phyloP scores from a whole-genome alignment of 2,113 vertebrate genomes.

The Ovis canadensis region DNA sequence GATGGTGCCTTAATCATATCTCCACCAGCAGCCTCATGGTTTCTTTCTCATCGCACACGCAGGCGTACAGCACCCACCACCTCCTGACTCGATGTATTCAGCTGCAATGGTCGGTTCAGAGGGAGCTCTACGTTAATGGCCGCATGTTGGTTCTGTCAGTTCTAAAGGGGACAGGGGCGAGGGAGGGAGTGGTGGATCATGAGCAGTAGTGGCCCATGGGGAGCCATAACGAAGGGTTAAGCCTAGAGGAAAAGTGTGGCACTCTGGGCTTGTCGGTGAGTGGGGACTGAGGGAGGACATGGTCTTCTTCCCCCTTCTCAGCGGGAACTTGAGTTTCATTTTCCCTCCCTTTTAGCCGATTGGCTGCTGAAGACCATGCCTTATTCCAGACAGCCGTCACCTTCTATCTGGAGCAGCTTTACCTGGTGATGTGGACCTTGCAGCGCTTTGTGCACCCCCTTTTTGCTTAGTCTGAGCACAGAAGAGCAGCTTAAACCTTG shows the following conservation, averaged over 20 bases:
- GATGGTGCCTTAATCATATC: not conserved
- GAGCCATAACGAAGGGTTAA: too few relatives aligned
- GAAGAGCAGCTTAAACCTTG: not conserved
- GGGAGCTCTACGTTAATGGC: not conserved
- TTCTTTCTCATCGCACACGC: accelerated
- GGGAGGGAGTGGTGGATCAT: not conserved
- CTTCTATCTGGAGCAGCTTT: not conserved
- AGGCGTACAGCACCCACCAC: accelerated
- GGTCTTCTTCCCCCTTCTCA: too few relatives aligned
- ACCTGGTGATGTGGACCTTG: not conserved
- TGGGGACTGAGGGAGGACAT: too few relatives aligned
- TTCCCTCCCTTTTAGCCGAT: not conserved
- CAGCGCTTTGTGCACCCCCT: accelerated
- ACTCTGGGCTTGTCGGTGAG: too few relatives aligned
- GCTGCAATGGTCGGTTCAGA: not conserved
- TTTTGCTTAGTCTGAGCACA: not conserved
- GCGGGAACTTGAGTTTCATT: not conserved
- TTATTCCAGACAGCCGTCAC: accelerated
- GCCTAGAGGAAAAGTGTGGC: too few relatives aligned
- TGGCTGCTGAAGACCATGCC: not conserved
- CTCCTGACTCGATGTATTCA: not conserved
- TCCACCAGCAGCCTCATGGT: not conserved
- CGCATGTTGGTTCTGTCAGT: not conserved
- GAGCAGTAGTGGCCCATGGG: not conserved
- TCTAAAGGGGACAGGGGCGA: not conserved